These are phyloP conservation scores for Aepyceros melampus DNA, from an alignment of 2,113 vertebrate species.

Conservation along the genomic window DNA sequence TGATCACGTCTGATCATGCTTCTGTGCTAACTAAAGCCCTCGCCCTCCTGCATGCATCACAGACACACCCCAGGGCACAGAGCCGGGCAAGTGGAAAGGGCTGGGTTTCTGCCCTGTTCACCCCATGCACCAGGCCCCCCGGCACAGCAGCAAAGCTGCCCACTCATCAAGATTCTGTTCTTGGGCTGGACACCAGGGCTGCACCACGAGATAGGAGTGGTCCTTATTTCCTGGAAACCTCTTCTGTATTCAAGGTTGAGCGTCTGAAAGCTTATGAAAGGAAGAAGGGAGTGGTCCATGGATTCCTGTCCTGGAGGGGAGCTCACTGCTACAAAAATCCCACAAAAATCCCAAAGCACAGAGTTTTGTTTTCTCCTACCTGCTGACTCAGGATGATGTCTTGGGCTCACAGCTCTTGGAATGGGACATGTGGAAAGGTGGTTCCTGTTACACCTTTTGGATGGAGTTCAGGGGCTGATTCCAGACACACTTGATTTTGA, in stretches of 20 bases:
- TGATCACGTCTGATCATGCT: fast-evolving
- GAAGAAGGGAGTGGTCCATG: background rate
- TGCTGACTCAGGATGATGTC: background rate
- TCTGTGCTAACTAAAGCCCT: fast-evolving
- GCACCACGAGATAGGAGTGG: background rate
- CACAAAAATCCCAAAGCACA: background rate
- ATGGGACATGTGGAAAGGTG: fast-evolving
- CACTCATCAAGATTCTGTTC: background rate
- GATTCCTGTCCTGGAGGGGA: background rate
- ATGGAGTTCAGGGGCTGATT: background rate
- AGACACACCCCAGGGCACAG: fast-evolving
- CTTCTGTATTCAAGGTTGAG: background rate
- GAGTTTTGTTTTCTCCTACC: background rate
- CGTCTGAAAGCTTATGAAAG: background rate
- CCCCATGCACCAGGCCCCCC: no score
- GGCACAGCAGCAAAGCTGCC: background rate
- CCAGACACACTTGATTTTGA: background rate
- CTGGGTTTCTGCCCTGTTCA: background rate
- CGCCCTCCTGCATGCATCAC: background rate
- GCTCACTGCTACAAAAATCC: background rate
- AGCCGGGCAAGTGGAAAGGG: background rate
- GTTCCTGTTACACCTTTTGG: background rate
- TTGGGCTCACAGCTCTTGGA: background rate
- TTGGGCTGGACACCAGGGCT: background rate
- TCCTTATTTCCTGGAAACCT: background rate